Conservation (phyloP, 2,888 invertebrate species). For the Hyles lineata region DNA sequence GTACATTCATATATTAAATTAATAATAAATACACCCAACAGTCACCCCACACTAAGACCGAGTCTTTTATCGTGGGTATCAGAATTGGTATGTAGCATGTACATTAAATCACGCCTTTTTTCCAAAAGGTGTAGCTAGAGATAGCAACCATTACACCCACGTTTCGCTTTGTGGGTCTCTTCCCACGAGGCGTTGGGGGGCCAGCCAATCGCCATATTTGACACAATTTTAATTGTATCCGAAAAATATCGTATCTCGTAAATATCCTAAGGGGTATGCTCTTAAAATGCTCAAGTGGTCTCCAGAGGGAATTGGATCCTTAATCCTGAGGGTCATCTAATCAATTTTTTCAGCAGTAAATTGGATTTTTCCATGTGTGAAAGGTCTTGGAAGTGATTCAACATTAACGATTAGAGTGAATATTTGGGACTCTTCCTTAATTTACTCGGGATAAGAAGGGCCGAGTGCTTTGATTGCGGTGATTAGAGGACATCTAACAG, state of each 20-base stretch:
- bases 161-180: no score
- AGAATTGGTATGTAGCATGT: no score
- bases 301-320: conserved; percentile 35
- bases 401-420: conserved; percentile 24
- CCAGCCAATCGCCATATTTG: no score
- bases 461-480: neutral
- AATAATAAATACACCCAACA: no score
- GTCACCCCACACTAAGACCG: no score
- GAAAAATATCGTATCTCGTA: conserved; percentile 35
- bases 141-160: no score
- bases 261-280: conserved; percentile 40
- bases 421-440: conserved; percentile 20
- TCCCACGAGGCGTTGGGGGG: no score
- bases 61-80: no score
- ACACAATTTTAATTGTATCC: neutral
- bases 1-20: no score
- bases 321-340: conserved; percentile 44
- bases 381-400: conserved; percentile 31
- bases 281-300: conserved; percentile 42
- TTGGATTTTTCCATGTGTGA: conserved; percentile 37
- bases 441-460: neutral
- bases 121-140: no score
- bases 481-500: neutral
- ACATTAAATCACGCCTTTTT: no score
- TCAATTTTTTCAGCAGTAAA: conserved; percentile 44